These are phyloP conservation scores for Eledona agricola DNA, from an alignment of 2,888 invertebrate species.

Conservation along the genomic window DNA sequence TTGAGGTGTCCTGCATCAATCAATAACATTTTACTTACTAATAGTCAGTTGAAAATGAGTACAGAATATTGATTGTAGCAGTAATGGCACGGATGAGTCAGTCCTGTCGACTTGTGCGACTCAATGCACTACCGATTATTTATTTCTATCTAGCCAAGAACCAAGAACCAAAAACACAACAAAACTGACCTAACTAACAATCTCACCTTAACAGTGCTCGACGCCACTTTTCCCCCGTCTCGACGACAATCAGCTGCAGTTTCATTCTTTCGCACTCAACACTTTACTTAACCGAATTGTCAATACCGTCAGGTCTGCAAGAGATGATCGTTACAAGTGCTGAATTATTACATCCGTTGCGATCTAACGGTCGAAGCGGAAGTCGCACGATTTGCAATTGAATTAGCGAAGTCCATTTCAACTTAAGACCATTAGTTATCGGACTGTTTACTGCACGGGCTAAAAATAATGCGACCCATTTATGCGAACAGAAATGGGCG, in stretches of 20 bases:
- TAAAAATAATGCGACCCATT: constrained; percentile 30
- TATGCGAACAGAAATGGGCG: constrained; percentile 19
- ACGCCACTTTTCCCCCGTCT: constrained; percentile 65
- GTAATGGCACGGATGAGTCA: no score
- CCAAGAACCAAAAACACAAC: no score
- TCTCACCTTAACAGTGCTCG: constrained; percentile 63
- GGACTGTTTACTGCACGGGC: constrained; percentile 8
- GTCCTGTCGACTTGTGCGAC: no score
- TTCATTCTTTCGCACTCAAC: constrained; percentile 56
- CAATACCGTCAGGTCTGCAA: constrained; percentile 23
- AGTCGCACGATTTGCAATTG: constrained; percentile 5
- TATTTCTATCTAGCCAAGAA: no score
- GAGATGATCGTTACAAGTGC: constrained; percentile 19
- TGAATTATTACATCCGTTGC: constrained; percentile 8
- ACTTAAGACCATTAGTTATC: constrained; percentile 10
- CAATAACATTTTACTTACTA: no score
- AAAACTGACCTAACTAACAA: no score
- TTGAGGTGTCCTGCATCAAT: no score
- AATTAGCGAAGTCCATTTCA: constrained; percentile 5
- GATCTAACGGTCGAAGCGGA: constrained; percentile 5
- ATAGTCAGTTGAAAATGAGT: no score
- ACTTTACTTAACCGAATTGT: constrained; percentile 3
- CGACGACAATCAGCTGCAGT: constrained; percentile 64
- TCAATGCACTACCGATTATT: no score
- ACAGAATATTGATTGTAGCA: no score